phyloP scores from a whole-genome alignment of 2,888 invertebrate genomes.

The Nudaria mundana region DNA sequence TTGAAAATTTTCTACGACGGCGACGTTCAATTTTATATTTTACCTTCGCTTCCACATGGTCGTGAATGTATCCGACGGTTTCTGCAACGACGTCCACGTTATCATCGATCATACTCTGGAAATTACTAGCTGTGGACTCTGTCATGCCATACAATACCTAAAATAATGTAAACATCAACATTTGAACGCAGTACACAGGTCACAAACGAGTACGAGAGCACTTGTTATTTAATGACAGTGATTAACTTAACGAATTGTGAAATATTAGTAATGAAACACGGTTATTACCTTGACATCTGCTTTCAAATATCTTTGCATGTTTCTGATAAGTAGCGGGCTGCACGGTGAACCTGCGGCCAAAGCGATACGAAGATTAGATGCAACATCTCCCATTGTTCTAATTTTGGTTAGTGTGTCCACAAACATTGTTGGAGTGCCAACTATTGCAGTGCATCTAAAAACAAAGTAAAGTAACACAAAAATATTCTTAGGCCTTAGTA shows the following conservation, averaged over 20 bases:
- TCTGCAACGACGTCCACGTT: conserved; percentile 69
- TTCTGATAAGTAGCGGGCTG: conserved; percentile 83
- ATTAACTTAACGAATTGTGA: no score
- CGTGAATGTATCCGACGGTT: conserved; percentile 82
- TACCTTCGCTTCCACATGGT: conserved; percentile 83
- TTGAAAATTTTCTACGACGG: no score
- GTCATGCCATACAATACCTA: conserved; percentile 84
- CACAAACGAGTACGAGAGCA: not conserved
- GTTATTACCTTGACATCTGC: conserved; percentile 75
- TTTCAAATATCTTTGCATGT: conserved; percentile 75
- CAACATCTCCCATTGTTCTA: conserved; percentile 57
- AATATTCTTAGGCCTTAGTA: no score
- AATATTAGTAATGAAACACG: no score
- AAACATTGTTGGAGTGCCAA: conserved; percentile 95
- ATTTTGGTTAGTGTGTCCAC: conserved; percentile 84
- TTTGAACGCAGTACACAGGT: not conserved
- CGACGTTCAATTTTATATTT: no score
- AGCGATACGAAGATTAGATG: conserved; percentile 71
- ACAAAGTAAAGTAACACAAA: no score
- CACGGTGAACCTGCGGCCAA: conserved; percentile 89
- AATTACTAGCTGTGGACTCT: conserved; percentile 81
- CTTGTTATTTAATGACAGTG: no score
- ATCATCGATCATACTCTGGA: conserved; percentile 79
- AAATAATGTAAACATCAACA: conserved; percentile 6
- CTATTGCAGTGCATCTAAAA: conserved; percentile 85